Evolutionary conservation across 2,888 invertebrate species (phyloP), one percentile per base, ranked within the genome.

Genomic region (Spilosoma lubricipeda): DNA sequence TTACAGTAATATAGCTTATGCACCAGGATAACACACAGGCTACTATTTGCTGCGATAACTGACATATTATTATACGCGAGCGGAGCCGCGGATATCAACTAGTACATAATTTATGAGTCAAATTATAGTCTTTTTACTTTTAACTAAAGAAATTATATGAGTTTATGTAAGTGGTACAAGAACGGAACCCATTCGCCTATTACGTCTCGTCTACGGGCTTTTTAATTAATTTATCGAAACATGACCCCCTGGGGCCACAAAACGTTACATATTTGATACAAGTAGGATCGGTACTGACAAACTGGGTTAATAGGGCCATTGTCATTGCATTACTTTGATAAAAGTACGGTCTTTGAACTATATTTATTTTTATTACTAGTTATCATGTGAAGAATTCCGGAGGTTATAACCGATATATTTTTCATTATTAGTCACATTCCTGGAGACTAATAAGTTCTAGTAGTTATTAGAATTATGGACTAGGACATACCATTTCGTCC

Each of bases 151-250:
- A 67, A 13, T 67, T 30, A 48, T 67, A 27, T 18, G 9, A 67
- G 20, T 45, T 13, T 33, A 45, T 33, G 64, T 66, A 36, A 52
- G 20, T 66, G 63, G 33, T 48, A 48, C 67, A 67, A 63, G 67
- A 63, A 65, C 59, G n/a, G 27, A 72, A 68, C 67, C 67, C 63
- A 68, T 71, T 72, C 63, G 63, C 67, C 63, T 20, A 63, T 72
- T 63, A 56, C 20, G 67, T 23, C 15, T 65, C 48, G 39, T n/a
- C 63, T 9, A 48, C 59, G 67, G 63, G 63, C 65, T 66, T 77
- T 56, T 84, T 90, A 89, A 91, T 91, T 89, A 91, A 92, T 91
- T 92, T 91, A 90, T 91, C 66, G 76, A 75, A 82, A 81, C 75
- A 77, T 74, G 74, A 76, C 82, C 86, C 86, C 85, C 84, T 82